Conservation (phyloP, 2,797 vertebrate genomes). For the Eptatretus atami region DNA sequence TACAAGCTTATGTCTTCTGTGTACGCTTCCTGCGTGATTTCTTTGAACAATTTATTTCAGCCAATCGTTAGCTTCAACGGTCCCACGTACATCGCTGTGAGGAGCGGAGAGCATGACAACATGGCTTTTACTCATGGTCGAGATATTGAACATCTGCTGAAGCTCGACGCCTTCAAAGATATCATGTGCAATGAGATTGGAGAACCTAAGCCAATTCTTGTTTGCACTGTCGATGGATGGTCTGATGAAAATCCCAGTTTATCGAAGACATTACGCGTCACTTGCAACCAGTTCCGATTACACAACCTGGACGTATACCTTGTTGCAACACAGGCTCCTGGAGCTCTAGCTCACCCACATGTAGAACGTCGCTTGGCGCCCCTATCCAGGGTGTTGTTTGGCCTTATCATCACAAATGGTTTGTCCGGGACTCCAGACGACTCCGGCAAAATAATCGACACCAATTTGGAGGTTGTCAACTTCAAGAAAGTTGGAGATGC, state of each 20-base stretch:
- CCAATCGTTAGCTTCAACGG: not conserved
- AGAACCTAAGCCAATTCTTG: not conserved
- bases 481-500: not conserved
- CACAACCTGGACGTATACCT: not conserved
- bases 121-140: constrained; percentile 3
- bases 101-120: not conserved
- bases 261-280: not conserved
- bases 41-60: too few species aligned
- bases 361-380: not conserved
- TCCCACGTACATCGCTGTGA: constrained; percentile 3
- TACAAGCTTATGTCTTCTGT: not conserved
- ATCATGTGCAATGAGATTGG: not conserved
- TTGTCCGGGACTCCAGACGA: not conserved
- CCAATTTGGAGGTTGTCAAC: not conserved
- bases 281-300: not conserved
- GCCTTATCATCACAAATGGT: not conserved
- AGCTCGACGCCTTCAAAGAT: not conserved
- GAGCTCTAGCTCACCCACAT: not conserved
- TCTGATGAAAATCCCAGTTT: not conserved
- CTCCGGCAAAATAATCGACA: not conserved
- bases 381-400: not conserved
- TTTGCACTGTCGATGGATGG: not conserved
- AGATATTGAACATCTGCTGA: not conserved
- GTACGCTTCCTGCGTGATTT: not conserved
- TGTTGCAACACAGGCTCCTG: not conserved